Evolutionary conservation across 2,113 vertebrate genomes (phyloP).

Genomic region (Crotalus horridus): DNA sequence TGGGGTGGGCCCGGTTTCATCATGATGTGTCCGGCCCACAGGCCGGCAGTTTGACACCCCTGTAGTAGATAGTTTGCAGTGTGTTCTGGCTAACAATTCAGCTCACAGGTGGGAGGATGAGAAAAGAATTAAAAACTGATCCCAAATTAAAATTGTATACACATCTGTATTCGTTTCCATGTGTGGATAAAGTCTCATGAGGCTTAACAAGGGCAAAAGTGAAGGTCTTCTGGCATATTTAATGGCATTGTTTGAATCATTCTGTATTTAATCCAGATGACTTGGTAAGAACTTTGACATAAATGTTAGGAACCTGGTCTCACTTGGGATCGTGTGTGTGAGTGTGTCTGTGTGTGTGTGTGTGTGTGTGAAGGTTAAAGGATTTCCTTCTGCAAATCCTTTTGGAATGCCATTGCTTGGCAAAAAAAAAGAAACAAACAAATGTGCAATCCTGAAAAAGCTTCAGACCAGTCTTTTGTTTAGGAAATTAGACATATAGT

Average conservation of each 20-base stretch:
- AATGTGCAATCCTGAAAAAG: conserved; percentile 60
- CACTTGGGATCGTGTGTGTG: conserved; percentile 18
- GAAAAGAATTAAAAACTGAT: conserved; percentile 1
- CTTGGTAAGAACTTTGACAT: conserved; percentile 35
- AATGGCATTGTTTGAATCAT: conserved; percentile 45
- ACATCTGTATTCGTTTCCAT: conserved; percentile 21
- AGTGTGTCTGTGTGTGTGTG: too few relatives aligned
- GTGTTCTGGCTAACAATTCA: neutral
- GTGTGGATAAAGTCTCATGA: neutral
- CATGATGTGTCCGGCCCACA: too few relatives aligned
- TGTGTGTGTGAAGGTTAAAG: conserved; percentile 14
- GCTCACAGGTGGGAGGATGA: neutral
- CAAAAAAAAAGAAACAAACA: neutral
- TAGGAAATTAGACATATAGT: conserved; percentile 63
- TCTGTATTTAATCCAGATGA: conserved; percentile 42
- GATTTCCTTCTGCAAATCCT: conserved; percentile 61
- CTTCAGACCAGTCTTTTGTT: conserved; percentile 55
- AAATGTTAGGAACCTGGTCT: conserved; percentile 43
- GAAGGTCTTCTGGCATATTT: conserved; percentile 43
- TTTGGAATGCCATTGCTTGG: conserved; percentile 45
- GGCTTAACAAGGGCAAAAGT: conserved; percentile 37
- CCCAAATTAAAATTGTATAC: conserved; percentile 33
- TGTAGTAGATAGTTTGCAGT: too few relatives aligned
- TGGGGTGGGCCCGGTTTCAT: too few relatives aligned
- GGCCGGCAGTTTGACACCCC: too few relatives aligned